Conservation (phyloP, 2,797 vertebrate species). For the Botia almorhae region DNA sequence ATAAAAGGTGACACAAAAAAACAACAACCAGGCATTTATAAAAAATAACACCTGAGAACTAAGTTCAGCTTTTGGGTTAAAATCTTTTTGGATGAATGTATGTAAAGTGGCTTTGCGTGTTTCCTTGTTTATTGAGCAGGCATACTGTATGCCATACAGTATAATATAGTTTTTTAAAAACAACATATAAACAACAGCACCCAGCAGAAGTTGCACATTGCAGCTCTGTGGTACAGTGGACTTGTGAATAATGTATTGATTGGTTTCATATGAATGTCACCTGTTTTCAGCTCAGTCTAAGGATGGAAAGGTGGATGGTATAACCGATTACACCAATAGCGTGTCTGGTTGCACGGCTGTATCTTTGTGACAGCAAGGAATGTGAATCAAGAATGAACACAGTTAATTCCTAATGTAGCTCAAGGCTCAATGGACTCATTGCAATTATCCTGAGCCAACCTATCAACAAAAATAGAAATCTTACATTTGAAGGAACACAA, state of each 20-base stretch:
- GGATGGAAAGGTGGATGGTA: slow-evolving; percentile 36
- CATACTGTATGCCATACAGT: too few species aligned
- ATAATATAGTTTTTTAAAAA: too few species aligned
- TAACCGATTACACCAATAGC: slow-evolving; percentile 6
- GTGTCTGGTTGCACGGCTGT: slow-evolving; percentile 53
- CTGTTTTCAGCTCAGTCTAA: slow-evolving; percentile 32
- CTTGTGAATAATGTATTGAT: slow-evolving; percentile 52
- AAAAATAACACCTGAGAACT: neutral
- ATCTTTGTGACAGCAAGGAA: slow-evolving; percentile 48
- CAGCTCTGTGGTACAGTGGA: slow-evolving; percentile 2
- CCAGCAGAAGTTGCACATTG: neutral
- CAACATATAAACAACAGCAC: neutral
- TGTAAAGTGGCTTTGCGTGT: neutral
- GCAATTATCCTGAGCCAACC: neutral
- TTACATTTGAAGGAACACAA: neutral
- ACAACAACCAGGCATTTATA: too few species aligned
- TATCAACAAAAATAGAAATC: neutral
- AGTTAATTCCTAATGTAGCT: slow-evolving; percentile 17
- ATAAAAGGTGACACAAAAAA: too few species aligned
- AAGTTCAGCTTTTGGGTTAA: neutral
- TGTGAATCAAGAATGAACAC: slow-evolving; percentile 41
- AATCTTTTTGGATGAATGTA: neutral
- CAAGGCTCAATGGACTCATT: neutral
- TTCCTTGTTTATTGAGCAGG: too few species aligned
- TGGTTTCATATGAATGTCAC: slow-evolving; percentile 12